Evolutionary conservation across 37 sponge, comb jelly and placozoan genomes (phyloP).

Genomic region (Agelas oroides): DNA sequence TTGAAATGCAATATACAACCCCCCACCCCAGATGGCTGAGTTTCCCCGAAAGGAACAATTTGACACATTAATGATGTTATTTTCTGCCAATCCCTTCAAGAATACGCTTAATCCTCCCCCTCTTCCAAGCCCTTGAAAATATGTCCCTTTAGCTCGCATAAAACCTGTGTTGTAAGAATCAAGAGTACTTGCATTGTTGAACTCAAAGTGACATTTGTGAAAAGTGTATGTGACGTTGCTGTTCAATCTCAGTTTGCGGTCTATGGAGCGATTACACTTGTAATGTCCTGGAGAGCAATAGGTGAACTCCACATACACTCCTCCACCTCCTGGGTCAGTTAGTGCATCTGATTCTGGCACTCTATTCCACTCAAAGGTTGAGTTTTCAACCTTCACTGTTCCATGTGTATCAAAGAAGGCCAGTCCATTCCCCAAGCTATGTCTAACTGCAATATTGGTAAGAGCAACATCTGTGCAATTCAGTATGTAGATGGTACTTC

Average conservation of each 20-base stretch:
- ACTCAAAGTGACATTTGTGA: not conserved
- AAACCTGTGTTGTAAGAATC: not conserved
- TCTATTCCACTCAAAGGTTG: not conserved
- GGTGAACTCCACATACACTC: constrained; percentile 3
- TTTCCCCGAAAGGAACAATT: not conserved
- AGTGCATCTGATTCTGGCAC: not conserved
- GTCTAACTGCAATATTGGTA: not conserved
- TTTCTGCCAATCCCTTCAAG: not conserved
- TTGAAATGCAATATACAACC: not conserved
- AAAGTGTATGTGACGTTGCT: not conserved
- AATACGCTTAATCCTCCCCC: constrained; percentile 3
- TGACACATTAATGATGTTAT: not conserved
- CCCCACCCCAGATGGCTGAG: constrained; percentile 3
- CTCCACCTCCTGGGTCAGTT: not conserved
- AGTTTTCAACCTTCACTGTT: not conserved
- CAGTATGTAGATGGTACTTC: constrained; percentile 6
- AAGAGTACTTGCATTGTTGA: constrained; percentile 14
- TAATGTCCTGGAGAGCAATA: too few species aligned
- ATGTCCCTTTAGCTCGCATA: not conserved
- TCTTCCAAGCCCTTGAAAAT: not conserved
- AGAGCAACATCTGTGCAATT: not conserved
- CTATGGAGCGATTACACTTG: too few species aligned
- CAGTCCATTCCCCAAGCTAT: not conserved
- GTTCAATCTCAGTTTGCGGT: too few species aligned
- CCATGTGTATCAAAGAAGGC: not conserved